Evolutionary conservation across 2,113 vertebrate genomes (phyloP).

Genomic region (Macrotus californicus): DNA sequence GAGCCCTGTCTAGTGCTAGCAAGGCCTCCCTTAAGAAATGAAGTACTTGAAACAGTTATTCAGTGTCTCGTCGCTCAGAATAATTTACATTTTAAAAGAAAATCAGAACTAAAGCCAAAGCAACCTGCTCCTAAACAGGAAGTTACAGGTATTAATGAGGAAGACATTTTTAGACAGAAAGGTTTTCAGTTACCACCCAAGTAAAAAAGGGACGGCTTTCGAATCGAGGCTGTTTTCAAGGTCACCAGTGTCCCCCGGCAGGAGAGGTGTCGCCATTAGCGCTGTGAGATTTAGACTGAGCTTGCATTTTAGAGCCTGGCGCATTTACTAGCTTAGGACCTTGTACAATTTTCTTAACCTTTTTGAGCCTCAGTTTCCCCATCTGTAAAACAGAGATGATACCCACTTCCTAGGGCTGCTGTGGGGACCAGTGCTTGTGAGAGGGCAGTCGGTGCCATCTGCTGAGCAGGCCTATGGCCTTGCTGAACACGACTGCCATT

Average conservation of each 20-base stretch:
- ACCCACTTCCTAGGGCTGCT: neutral
- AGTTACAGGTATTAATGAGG: neutral
- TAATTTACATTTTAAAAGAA: constrained; percentile 17
- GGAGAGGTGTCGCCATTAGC: neutral
- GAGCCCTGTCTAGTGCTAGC: neutral
- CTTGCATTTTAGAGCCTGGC: neutral
- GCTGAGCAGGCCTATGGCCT: too few species aligned
- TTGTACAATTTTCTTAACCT: neutral
- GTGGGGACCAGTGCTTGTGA: neutral
- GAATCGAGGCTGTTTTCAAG: neutral
- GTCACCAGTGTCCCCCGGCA: neutral
- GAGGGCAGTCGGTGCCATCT: too few species aligned
- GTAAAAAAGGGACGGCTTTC: neutral
- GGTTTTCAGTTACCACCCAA: neutral
- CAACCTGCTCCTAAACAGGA: neutral
- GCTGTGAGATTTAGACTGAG: neutral
- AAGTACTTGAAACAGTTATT: neutral
- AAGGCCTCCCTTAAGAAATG: neutral
- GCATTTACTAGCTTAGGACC: neutral
- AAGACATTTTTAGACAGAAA: neutral
- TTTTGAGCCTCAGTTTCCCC: neutral
- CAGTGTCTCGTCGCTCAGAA: neutral
- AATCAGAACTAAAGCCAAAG: neutral
- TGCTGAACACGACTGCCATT: too few species aligned
- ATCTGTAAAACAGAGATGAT: neutral